Percentiles rank a stretch among this genome's conserved stretches.
Conservation (phyloP, 2,888 invertebrate genomes). For the Pammene fasciana region DNA sequence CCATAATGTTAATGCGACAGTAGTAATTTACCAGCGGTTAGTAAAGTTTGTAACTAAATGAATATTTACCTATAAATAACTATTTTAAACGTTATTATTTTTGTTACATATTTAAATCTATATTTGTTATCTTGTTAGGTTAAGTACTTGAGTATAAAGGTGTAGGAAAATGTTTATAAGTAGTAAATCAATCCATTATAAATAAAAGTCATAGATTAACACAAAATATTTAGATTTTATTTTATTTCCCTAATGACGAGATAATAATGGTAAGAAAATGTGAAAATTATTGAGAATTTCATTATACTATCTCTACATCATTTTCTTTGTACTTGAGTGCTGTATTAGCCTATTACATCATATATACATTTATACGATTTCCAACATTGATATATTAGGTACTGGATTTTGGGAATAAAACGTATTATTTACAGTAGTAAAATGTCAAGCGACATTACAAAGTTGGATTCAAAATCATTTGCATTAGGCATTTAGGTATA, state of each 20-base stretch:
- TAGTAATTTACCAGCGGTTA: too few relatives aligned
- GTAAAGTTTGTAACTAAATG: neutral
- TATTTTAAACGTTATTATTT: constrained; percentile 24
- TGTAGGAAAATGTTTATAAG: neutral
- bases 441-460: neutral
- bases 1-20: neutral
- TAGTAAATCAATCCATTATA: constrained; percentile 33
- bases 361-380: constrained; percentile 30
- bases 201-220: constrained; percentile 67
- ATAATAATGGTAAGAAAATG: constrained; percentile 49
- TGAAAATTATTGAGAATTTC: constrained; percentile 47
- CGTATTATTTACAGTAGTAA: constrained; percentile 1
- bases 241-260: constrained; percentile 65
- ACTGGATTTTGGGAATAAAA: neutral
- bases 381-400: constrained; percentile 37
- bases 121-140: neutral
- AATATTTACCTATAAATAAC: neutral
- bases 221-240: constrained; percentile 78
- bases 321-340: constrained; percentile 79
- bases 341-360: constrained; percentile 58
- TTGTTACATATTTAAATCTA: neutral
- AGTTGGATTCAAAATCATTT: neutral
- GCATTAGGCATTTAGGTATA: neutral
- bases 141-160: constrained; percentile 3
- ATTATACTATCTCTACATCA: constrained; percentile 48